Conservation (phyloP, 2,113 vertebrate genomes). For the Phylloscopus trochiloides region DNA sequence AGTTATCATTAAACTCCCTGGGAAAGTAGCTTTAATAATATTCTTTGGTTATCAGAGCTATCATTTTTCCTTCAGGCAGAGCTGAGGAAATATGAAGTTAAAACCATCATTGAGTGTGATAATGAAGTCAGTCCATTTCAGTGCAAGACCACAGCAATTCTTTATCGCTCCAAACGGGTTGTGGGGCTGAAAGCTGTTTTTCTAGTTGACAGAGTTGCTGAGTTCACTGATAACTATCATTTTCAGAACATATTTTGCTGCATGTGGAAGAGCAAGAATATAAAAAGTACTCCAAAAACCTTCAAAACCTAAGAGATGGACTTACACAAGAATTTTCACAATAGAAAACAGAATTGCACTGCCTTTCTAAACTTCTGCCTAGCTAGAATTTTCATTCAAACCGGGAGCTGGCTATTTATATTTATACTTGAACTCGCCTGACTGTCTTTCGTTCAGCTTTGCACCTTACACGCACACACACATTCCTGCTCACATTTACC, state of each 20-base stretch:
- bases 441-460: background rate
- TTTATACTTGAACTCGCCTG: background rate
- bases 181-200: conserved; percentile 44
- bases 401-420: background rate
- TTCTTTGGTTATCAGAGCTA: conserved; percentile 66
- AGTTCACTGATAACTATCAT: conserved; percentile 60
- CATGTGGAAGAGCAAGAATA: background rate
- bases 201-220: conserved; percentile 54
- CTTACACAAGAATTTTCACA: background rate
- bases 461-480: background rate
- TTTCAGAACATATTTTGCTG: background rate
- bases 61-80: conserved; percentile 68
- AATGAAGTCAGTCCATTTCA: conserved; percentile 69
- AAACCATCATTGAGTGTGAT: conserved; percentile 59
- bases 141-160: conserved; percentile 47
- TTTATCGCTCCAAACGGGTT: conserved; percentile 48
- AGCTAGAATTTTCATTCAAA: background rate
- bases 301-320: background rate
- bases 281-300: background rate
- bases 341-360: background rate
- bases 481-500: background rate
- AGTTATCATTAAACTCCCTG: conserved; percentile 68
- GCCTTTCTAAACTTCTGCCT: conserved; percentile 5
- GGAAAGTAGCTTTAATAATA: conserved; percentile 67
- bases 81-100: conserved; percentile 54